These are phyloP conservation scores for Magallana gigas DNA, from an alignment of 1,140 invertebrate species.

Conservation along the genomic window DNA sequence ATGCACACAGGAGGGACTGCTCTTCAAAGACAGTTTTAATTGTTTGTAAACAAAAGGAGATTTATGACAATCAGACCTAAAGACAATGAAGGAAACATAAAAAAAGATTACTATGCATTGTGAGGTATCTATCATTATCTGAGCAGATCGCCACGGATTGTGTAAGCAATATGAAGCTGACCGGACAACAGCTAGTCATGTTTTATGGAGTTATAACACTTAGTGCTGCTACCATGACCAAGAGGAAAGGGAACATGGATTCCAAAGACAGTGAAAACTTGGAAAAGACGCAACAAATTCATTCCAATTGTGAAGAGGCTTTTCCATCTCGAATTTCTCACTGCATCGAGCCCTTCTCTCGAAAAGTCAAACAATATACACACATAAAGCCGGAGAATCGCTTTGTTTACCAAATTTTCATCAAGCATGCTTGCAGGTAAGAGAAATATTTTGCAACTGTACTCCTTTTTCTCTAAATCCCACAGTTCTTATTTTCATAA, in stretches of 20 bases:
- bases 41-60: slow-evolving; percentile 33
- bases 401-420: slow-evolving; percentile 54
- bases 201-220: not conserved
- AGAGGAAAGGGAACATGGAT: not conserved
- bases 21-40: not conserved
- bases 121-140: not conserved
- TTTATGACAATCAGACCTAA: not conserved
- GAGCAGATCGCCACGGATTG: not conserved
- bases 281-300: slow-evolving; percentile 21
- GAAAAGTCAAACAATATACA: slow-evolving; percentile 47
- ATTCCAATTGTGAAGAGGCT: slow-evolving; percentile 22
- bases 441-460: slow-evolving; percentile 10
- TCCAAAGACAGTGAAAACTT: slow-evolving; percentile 19
- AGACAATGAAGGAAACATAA: slow-evolving; percentile 4
- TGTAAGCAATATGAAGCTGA: slow-evolving; percentile 26
- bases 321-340: slow-evolving; percentile 13
- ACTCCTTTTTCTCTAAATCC: no score
- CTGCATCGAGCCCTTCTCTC: slow-evolving; percentile 53
- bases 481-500: not conserved
- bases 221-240: not conserved
- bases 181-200: not conserved
- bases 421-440: slow-evolving; percentile 59
- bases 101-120: not conserved
- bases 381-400: slow-evolving; percentile 40
- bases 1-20: not conserved